Percentiles rank a stretch among this genome's conserved stretches.
phyloP scores from a whole-genome alignment of 2,113 vertebrate species.

The Bujurquina vittata region DNA sequence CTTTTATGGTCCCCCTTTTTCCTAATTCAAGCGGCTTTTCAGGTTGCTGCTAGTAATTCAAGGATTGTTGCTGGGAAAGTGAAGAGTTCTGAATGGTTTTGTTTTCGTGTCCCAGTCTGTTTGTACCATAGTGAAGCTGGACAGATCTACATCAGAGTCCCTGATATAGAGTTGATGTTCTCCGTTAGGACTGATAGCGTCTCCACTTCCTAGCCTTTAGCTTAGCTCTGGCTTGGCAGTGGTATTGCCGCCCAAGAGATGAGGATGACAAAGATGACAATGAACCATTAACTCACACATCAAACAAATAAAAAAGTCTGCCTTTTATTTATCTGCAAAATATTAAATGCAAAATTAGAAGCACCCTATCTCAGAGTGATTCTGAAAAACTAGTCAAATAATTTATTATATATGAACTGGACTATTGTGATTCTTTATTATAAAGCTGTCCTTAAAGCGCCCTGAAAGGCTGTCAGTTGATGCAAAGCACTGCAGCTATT shows the following conservation, averaged over 20 bases:
- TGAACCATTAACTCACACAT: background rate
- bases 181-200: background rate
- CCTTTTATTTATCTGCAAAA: background rate
- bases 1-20: background rate
- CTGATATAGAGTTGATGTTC: background rate
- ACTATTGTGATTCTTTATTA: background rate
- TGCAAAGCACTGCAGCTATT: too few relatives aligned
- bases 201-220: background rate
- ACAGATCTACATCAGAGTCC: too few relatives aligned
- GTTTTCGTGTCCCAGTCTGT: too few relatives aligned
- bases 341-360: background rate
- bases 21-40: background rate
- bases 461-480: too few relatives aligned
- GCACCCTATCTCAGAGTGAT: background rate
- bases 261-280: background rate
- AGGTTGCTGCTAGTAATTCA: too few relatives aligned
- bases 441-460: too few relatives aligned
- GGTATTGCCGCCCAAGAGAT: too few relatives aligned
- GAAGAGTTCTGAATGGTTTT: too few relatives aligned
- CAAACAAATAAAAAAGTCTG: background rate
- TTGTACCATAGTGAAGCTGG: too few relatives aligned
- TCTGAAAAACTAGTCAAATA: background rate
- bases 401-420: background rate
- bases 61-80: too few relatives aligned
- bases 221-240: background rate